These are phyloP conservation scores for Augiades crinisus DNA, from an alignment of 2,888 invertebrate genomes.

Conservation along the genomic window DNA sequence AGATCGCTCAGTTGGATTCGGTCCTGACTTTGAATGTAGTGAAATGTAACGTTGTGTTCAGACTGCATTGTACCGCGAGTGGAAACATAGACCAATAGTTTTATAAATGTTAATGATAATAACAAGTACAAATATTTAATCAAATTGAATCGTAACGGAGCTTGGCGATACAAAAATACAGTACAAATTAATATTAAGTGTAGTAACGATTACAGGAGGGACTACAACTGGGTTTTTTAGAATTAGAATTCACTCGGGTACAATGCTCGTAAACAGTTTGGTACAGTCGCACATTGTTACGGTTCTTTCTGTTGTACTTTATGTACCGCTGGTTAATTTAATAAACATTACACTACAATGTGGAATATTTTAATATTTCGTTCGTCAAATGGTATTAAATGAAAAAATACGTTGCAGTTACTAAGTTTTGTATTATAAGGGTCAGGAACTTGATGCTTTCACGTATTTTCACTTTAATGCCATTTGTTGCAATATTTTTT, in stretches of 20 bases:
- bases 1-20: constrained; percentile 43
- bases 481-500: neutral
- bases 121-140: constrained; percentile 67
- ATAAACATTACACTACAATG: constrained; percentile 6
- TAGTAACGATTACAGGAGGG: constrained; percentile 54
- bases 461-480: neutral
- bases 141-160: constrained; percentile 62
- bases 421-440: neutral
- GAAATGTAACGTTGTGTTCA: constrained; percentile 68
- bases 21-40: constrained; percentile 64
- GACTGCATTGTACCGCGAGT: constrained; percentile 67
- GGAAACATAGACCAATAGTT: constrained; percentile 47
- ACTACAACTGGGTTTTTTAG: constrained; percentile 47
- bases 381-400: constrained; percentile 1
- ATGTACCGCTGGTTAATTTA: constrained; percentile 17
- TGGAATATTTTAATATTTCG: neutral
- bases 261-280: constrained; percentile 57
- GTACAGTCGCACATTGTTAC: constrained; percentile 64
- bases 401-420: neutral
- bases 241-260: constrained; percentile 62
- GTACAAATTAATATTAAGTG: constrained; percentile 78
- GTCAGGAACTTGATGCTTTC: neutral
- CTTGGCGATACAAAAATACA: constrained; percentile 64
- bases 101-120: constrained; percentile 35
- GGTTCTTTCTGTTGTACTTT: constrained; percentile 8